Base-by-base conservation (phyloP, 2,888 invertebrate species). In the Perizoma affinitatum region DNA sequence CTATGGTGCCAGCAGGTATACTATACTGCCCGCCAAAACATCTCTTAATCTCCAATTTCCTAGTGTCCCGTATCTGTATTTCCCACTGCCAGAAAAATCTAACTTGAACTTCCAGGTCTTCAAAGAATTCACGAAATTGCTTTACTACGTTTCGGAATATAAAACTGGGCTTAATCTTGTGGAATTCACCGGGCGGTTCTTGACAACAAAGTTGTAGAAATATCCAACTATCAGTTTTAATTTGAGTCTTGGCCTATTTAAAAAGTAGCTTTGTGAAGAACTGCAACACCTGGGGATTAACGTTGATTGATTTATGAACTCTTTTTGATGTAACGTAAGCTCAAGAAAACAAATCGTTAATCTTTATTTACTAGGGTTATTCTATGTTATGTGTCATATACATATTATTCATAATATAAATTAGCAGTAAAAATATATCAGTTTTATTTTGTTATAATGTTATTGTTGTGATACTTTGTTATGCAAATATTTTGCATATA, bases 1-100 rank as follows among this genome's bases (percentile, higher is more conserved):
- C 93, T 95, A 85, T 95, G 96, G 93, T 96, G 96, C 93, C 96
- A 96, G 90, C 96, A 96, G 95, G 96, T 96, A 95, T 67, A 72
- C 60, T 96, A 95, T 67, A 72, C 60, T 61, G 47, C 59, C 55
- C 63, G 48, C 38, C 42, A 9, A 8, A 22, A 22, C 22, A n/a
- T 9, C 38, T 10, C 34, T 42, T 9, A 1, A 52, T 33, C 10
- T 22, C 1, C 33, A 4, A 36, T 38, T n/a, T 49, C 33, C 38
- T n/a, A 7, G 36, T 44, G 44, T 9, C 44, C 45, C 42, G 47
- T 36, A 6, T 34, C 35, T n/a, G 5, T 0, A 22, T 3, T 22
- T 8, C n/a, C 33, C 6, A 22, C 5, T 33, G 45, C n/a, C 7
- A 7, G 10, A 42, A 42, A 44, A 47, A 35, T 42, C 36, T 33